A percentile compares a stretch with the other conserved stretches of the same genome.
Conservation (phyloP, 1,140 invertebrate genomes). For the Drosophila yakuba region DNA sequence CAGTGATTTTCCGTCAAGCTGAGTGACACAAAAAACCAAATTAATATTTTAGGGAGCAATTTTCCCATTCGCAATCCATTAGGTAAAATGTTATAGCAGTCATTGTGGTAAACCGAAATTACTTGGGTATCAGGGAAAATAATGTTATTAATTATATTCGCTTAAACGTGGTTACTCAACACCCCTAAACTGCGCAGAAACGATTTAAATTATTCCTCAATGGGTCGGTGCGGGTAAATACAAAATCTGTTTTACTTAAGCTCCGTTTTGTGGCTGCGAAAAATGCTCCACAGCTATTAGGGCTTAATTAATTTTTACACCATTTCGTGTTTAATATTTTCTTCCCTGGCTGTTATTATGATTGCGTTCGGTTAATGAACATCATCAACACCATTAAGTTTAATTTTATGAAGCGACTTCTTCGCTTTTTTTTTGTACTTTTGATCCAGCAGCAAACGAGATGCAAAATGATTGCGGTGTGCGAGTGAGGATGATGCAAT, state of each 20-base stretch:
- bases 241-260: slow-evolving; percentile 29
- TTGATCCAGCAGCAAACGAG: not conserved
- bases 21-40: not conserved
- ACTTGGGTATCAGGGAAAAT: slow-evolving; percentile 6
- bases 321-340: slow-evolving; percentile 43
- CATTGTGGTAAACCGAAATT: not conserved
- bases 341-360: slow-evolving; percentile 41
- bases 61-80: not conserved
- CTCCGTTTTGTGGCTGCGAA: slow-evolving; percentile 2
- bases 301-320: slow-evolving; percentile 57
- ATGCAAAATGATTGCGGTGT: slow-evolving; percentile 10
- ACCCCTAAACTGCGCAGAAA: slow-evolving; percentile 4
- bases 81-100: not conserved
- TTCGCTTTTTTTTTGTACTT: slow-evolving; percentile 4
- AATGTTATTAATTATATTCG: slow-evolving; percentile 21
- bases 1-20: not conserved
- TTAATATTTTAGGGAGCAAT: not conserved
- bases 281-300: slow-evolving; percentile 55
- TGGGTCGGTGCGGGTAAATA: slow-evolving; percentile 25
- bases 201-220: slow-evolving; percentile 32
- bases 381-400: slow-evolving; percentile 40
- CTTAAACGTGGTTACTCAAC: slow-evolving; percentile 31
- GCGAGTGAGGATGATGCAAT: slow-evolving; percentile 32
- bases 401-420: slow-evolving; percentile 32
- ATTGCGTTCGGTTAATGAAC: slow-evolving; percentile 47